Conservation (phyloP, 2,113 vertebrate genomes). For the Anoura caudifer region DNA sequence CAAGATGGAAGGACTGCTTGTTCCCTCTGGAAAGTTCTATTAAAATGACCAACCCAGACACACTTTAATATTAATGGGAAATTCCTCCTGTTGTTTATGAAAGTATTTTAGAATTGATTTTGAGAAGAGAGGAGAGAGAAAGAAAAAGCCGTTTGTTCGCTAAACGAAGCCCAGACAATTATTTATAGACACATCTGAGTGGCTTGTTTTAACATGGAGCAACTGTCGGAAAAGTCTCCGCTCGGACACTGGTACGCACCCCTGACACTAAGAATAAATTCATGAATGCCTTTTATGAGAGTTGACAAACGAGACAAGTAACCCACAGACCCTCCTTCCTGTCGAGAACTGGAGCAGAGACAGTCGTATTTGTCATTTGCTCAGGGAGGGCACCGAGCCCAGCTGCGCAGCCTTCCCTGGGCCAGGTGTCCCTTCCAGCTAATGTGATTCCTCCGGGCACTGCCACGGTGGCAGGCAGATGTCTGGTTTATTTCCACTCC, state of each 20-base stretch:
- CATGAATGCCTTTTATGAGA: constrained; percentile 81
- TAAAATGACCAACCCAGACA: constrained; percentile 80
- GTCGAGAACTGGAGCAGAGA: constrained; percentile 79
- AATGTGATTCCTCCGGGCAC: constrained; percentile 65
- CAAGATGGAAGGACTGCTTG: constrained; percentile 79
- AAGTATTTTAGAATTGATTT: constrained; percentile 76
- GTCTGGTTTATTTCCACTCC: constrained; percentile 62
- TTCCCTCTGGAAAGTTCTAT: constrained; percentile 83
- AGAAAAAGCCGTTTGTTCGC: constrained; percentile 74
- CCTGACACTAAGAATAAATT: constrained; percentile 78
- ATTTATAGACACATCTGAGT: constrained; percentile 80
- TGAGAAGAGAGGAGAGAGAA: background rate
- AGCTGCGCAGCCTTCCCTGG: constrained; percentile 57
- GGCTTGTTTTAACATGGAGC: constrained; percentile 77
- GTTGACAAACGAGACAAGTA: constrained; percentile 79
- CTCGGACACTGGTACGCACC: constrained; percentile 77
- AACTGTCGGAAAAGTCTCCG: constrained; percentile 75
- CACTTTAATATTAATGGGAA: constrained; percentile 82
- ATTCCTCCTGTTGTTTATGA: constrained; percentile 81
- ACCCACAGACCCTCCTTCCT: constrained; percentile 75
- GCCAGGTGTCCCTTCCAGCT: constrained; percentile 62
- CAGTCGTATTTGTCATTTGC: constrained; percentile 66
- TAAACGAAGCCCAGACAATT: constrained; percentile 79
- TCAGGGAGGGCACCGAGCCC: constrained; percentile 19
- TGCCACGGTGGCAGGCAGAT: constrained; percentile 62